Evolutionary conservation across 1,140 invertebrate species (phyloP).

Genomic region (Bactericera cockerelli): DNA sequence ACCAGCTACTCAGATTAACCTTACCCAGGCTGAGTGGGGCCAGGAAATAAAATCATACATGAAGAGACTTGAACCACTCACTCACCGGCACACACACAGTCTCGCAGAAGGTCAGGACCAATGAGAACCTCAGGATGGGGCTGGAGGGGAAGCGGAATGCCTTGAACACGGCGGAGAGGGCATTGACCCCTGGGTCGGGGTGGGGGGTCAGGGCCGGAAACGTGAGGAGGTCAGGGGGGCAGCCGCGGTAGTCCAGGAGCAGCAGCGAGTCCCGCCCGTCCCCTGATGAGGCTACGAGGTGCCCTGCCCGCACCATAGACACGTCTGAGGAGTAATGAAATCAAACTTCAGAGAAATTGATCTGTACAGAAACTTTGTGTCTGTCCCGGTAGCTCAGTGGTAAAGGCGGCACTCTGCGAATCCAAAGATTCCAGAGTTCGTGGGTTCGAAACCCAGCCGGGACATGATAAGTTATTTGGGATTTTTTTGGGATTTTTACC

Average conservation of each 20-base stretch:
- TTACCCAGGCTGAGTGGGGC: too few relatives aligned
- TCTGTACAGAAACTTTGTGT: too few relatives aligned
- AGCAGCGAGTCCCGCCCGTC: slow-evolving; percentile 33
- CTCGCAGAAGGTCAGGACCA: slow-evolving; percentile 50
- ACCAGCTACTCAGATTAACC: too few relatives aligned
- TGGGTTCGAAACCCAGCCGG: too few relatives aligned
- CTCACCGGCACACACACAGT: slow-evolving; percentile 39
- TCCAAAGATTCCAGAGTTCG: too few relatives aligned
- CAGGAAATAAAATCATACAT: too few relatives aligned
- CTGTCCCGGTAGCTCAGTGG: too few relatives aligned
- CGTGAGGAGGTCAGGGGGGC: slow-evolving; percentile 35
- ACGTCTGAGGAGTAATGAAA: slow-evolving; percentile 28
- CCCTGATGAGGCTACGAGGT: slow-evolving; percentile 36
- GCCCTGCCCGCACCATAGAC: slow-evolving; percentile 36
- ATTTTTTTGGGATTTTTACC: too few relatives aligned
- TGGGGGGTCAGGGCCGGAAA: slow-evolving; percentile 34
- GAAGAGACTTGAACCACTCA: too few relatives aligned
- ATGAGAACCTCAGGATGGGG: slow-evolving; percentile 45
- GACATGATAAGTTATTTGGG: too few relatives aligned
- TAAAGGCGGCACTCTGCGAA: too few relatives aligned
- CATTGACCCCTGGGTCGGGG: slow-evolving; percentile 25
- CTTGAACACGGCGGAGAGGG: slow-evolving; percentile 33
- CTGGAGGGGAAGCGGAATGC: slow-evolving; percentile 56
- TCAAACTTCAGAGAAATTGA: too few relatives aligned
- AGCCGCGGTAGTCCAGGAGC: slow-evolving; percentile 36